phyloP scores from a whole-genome alignment of 2,888 invertebrate species.

The Atethmia centrago region DNA sequence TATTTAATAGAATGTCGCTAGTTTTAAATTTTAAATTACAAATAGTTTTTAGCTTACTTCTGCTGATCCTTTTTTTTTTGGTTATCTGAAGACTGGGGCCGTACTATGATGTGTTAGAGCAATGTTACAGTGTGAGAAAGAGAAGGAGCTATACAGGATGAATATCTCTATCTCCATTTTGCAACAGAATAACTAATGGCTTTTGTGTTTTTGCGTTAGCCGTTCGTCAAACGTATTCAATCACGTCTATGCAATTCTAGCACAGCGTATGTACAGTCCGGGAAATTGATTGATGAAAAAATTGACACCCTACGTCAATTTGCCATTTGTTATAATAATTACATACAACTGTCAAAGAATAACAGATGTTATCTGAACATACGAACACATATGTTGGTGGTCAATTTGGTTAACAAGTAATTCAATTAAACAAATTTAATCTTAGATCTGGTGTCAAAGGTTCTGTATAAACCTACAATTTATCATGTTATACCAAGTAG shows the following conservation, averaged over 20 bases:
- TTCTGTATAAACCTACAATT: too few relatives aligned
- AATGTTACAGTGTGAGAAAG: neutral
- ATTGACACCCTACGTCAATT: neutral
- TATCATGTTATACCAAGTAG: too few relatives aligned
- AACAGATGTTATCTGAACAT: neutral
- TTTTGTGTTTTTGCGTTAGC: neutral
- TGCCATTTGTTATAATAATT: too few relatives aligned
- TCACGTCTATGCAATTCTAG: neutral
- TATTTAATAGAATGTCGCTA: slow-evolving; percentile 14
- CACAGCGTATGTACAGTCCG: neutral
- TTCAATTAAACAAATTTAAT: too few relatives aligned
- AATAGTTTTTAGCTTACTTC: slow-evolving; percentile 14
- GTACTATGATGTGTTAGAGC: slow-evolving; percentile 1
- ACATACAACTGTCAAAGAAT: too few relatives aligned
- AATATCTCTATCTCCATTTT: neutral
- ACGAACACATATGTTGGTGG: too few relatives aligned
- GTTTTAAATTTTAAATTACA: slow-evolving; percentile 14
- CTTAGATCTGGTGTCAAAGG: too few relatives aligned
- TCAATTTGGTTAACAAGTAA: too few relatives aligned
- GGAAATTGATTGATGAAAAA: too few relatives aligned
- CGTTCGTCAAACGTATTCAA: neutral
- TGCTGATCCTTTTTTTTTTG: neutral
- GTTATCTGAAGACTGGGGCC: slow-evolving; percentile 4
- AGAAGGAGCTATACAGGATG: neutral
- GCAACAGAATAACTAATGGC: neutral